Base-by-base conservation (phyloP, 2,113 vertebrate genomes). In the Cinclus cinclus region DNA sequence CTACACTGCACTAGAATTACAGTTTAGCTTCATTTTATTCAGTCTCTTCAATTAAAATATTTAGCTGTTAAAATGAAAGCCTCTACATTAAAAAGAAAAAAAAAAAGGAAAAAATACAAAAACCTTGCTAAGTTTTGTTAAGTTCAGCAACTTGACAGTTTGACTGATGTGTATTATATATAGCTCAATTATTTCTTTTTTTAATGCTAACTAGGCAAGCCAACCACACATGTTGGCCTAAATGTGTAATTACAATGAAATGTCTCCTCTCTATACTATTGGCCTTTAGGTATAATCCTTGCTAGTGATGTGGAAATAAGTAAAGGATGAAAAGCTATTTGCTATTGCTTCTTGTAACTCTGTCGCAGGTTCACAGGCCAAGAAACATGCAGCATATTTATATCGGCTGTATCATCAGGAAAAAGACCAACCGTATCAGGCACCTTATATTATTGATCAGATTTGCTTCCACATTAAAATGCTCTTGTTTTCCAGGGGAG, bases 101-200 rank as follows among this genome's bases (percentile, higher is more conserved):
- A 82, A 84, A 82, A 85, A 92, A 83, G 1, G 6, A 73, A 94
- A 94, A 93, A 95, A 83, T 46, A 79, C 65, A 95, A 95, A 96
- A 96, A 89, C 94, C 95, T 96, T 97, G 97, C 96, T 93, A 96
- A 95, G 94, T 98, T 98, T 97, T 97, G 97, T 96, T 97, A 97
- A 95, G 96, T 98, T 97, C 97, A 97, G 97, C 94, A 96, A 67
- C 97, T 93, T 95, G 97, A 98, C 97, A 97, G 97, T 97, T 98
- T 98, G 98, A 98, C 97, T 98, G 98, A 98, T 97, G 93, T 97
- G 97, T 96, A 98, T 98, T 97, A 97, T 98, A 97, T 98, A 97
- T 97, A 97, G 97, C 97, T 98, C 97, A 97, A 98, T 97, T 98
- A 97, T 98, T 98, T 97, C 98, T 98, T 98, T 98, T 98, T 98